Evolutionary conservation across 1,140 invertebrate genomes (phyloP).

Genomic region (Leptoteleia sp.): DNA sequence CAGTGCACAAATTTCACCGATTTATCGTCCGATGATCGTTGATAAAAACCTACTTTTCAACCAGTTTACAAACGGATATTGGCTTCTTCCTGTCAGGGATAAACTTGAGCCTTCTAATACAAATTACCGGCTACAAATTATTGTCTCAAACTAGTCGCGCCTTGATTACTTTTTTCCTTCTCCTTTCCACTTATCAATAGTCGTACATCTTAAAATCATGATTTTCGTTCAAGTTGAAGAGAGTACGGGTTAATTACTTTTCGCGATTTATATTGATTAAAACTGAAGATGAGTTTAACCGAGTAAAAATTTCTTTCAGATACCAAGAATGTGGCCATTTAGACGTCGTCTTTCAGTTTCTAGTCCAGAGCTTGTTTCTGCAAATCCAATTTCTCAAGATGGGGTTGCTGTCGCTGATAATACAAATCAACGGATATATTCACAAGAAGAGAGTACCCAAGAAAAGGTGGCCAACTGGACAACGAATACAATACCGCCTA

Average conservation of each 20-base stretch:
- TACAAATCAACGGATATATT: slow-evolving; percentile 4
- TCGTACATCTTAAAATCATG: too few relatives aligned
- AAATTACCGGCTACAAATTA: too few relatives aligned
- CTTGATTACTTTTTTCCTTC: too few relatives aligned
- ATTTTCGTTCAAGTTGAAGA: too few relatives aligned
- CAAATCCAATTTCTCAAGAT: slow-evolving; percentile 79
- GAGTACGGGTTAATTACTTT: too few relatives aligned
- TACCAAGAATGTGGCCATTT: slow-evolving; percentile 80
- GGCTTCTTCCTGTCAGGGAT: too few relatives aligned
- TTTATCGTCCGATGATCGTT: background rate
- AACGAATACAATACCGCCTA: slow-evolving; percentile 23
- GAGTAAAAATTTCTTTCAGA: slow-evolving; percentile 57
- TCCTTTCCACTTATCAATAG: too few relatives aligned
- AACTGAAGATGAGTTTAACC: slow-evolving; percentile 4
- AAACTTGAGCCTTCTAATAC: too few relatives aligned
- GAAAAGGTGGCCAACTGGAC: slow-evolving; percentile 20
- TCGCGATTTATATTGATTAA: too few relatives aligned
- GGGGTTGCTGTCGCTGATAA: slow-evolving; percentile 42
- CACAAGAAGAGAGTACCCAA: slow-evolving; percentile 14
- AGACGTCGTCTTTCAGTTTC: slow-evolving; percentile 80
- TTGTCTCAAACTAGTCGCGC: too few relatives aligned
- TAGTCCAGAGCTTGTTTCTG: slow-evolving; percentile 82
- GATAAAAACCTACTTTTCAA: background rate
- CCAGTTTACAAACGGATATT: background rate
- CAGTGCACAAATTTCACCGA: background rate